Evolutionary conservation across 2,888 invertebrate species (phyloP), one percentile per base, ranked within the genome.

Genomic region (Mystacides longicornis): DNA sequence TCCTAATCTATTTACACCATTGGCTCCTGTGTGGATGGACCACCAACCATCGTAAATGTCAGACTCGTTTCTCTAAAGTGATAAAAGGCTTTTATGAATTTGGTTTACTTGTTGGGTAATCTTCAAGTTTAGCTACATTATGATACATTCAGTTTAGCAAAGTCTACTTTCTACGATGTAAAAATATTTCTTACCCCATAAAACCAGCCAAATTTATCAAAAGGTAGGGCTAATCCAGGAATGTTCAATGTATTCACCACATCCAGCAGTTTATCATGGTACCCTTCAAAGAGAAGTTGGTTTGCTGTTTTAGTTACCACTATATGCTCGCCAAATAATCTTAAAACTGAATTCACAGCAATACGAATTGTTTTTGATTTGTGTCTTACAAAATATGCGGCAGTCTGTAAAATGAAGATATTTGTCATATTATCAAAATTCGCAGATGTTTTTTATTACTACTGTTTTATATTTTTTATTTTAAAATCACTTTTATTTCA

Each of bases 121-220:
- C 7, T 31, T 31, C 31, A 31, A 31, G 14, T 31, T 31, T n/a
- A n/a, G n/a, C n/a, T n/a, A n/a, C n/a, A n/a, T n/a, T n/a, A n/a
- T n/a, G n/a, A n/a, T n/a, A n/a, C n/a, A n/a, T n/a, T n/a, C n/a
- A n/a, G n/a, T n/a, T 43, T 43, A 18, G n/a, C 5, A 18, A 43
- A 9, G n/a, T 16, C n/a, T 11, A 16, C 7, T 11, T 18, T 43
- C 4, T 11, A 31, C 7, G 31, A 31, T 31, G 31, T 31, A n/a
- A n/a, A n/a, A n/a, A n/a, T n/a, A n/a, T n/a, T 14, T 77, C 82
- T 80, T 69, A 89, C 89, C 52, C 71, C 72, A 66, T 84, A 86
- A 67, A 94, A 89, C 89, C 93, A 92, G 9, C 88, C 94, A 69
- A 95, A 93, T 65, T 81, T 86, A 27, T 81, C 83, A 64, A 79